These are phyloP conservation scores for Nothocercus julius DNA, from an alignment of 2,113 vertebrate genomes.

Conservation along the genomic window DNA sequence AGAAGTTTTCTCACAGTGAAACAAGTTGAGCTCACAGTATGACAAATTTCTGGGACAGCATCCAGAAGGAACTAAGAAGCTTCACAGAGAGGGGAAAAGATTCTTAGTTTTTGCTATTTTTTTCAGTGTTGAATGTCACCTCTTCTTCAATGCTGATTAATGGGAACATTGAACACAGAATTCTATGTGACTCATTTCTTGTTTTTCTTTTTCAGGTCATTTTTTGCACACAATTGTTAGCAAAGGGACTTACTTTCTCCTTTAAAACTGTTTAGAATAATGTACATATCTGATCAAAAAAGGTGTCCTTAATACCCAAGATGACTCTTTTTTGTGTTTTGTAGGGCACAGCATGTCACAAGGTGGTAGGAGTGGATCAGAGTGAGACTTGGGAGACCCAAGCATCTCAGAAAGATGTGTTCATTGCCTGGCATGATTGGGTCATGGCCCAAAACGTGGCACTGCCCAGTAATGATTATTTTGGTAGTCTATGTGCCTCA, in stretches of 20 bases:
- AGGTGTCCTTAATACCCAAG: neutral
- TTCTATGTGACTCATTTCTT: neutral
- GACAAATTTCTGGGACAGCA: slow-evolving; percentile 65
- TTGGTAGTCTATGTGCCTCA: neutral
- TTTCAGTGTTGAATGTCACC: neutral
- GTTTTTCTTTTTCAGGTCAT: neutral
- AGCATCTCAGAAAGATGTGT: neutral
- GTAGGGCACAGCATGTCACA: neutral
- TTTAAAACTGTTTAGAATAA: neutral
- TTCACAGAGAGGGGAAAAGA: neutral
- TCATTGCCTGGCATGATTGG: neutral
- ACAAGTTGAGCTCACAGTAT: slow-evolving; percentile 62
- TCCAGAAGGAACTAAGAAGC: slow-evolving; percentile 49
- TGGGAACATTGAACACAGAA: slow-evolving; percentile 15
- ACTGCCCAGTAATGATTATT: neutral
- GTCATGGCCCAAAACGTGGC: neutral
- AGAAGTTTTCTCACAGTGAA: slow-evolving; percentile 67
- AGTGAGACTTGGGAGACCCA: neutral
- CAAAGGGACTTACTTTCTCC: neutral
- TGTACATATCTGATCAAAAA: neutral
- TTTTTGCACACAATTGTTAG: neutral
- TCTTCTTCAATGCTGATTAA: slow-evolving; percentile 40
- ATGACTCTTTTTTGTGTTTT: neutral
- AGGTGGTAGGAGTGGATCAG: neutral
- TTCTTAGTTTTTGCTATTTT: neutral